Conservation (phyloP, 2,888 invertebrate genomes). For the Pollenia amentaria region DNA sequence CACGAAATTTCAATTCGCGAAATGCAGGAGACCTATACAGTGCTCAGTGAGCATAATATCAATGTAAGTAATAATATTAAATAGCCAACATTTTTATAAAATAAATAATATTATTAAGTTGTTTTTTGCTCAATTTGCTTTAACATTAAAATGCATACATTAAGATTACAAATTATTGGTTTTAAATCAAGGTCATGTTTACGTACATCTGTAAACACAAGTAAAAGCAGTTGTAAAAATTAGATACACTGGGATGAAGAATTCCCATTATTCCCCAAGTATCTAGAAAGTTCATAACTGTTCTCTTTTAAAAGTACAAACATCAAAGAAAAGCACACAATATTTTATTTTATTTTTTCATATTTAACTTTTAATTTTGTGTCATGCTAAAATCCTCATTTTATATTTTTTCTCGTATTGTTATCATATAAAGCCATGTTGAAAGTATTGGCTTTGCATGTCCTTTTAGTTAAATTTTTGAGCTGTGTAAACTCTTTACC, state of each 20-base stretch:
- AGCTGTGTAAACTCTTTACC: conserved; percentile 60
- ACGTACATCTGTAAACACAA: neutral
- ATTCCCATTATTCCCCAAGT: conserved; percentile 16
- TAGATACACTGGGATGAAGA: conserved; percentile 18
- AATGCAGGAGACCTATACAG: conserved; percentile 91
- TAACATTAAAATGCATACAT: neutral
- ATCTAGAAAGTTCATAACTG: neutral
- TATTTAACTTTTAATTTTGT: conserved; percentile 59
- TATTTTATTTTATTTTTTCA: conserved; percentile 13
- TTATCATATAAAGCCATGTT: conserved; percentile 44
- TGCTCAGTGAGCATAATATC: conserved; percentile 90
- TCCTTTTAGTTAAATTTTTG: conserved; percentile 36
- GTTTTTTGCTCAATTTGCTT: neutral
- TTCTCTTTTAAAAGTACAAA: neutral
- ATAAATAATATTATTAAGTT: neutral
- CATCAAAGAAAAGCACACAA: conserved; percentile 1
- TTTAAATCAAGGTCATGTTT: neutral
- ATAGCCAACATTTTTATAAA: neutral
- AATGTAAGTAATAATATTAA: conserved; percentile 85
- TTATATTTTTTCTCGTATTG: conserved; percentile 38
- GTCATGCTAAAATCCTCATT: conserved; percentile 49
- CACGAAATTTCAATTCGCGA: conserved; percentile 91
- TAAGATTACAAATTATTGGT: neutral
- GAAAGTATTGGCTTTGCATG: conserved; percentile 55
- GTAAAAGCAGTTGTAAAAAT: conserved; percentile 6